These are phyloP conservation scores for Sarotherodon lohbergeri DNA, from an alignment of 2,113 vertebrate genomes.

Conservation along the genomic window DNA sequence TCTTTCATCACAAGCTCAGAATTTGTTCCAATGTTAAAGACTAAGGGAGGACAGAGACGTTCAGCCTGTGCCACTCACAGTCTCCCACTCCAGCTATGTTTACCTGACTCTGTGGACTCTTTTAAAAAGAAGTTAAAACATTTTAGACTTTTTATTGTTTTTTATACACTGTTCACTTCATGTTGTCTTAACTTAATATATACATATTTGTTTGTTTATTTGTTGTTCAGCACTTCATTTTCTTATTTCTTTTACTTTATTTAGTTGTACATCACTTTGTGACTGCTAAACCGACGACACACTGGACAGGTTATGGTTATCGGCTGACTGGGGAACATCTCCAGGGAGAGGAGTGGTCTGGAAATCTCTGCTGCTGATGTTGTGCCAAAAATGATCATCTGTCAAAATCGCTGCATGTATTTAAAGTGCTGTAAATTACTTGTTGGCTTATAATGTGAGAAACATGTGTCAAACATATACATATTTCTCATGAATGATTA, in stretches of 20 bases:
- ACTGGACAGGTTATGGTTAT: not conserved
- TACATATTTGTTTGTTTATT: not conserved
- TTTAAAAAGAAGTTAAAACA: not conserved
- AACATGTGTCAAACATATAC: not conserved
- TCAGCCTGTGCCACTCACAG: too few relatives aligned
- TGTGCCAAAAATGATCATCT: not conserved
- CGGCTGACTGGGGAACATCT: not conserved
- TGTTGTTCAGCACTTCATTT: not conserved
- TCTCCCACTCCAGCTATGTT: too few relatives aligned
- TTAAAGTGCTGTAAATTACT: not conserved
- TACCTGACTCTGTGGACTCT: not conserved
- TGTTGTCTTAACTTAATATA: not conserved
- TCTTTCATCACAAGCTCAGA: too few relatives aligned
- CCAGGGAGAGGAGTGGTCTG: not conserved
- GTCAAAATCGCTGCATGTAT: not conserved
- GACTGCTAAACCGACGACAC: accelerated
- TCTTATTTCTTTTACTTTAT: not conserved
- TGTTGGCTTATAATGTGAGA: not conserved
- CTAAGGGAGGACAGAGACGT: too few relatives aligned
- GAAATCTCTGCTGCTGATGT: not conserved
- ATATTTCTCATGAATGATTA: not conserved
- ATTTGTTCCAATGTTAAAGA: too few relatives aligned
- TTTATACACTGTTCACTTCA: not conserved
- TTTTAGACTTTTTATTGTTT: not conserved
- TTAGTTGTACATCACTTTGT: not conserved